phyloP scores from a whole-genome alignment of 2,797 vertebrate genomes.

The Miichthys miiuy region DNA sequence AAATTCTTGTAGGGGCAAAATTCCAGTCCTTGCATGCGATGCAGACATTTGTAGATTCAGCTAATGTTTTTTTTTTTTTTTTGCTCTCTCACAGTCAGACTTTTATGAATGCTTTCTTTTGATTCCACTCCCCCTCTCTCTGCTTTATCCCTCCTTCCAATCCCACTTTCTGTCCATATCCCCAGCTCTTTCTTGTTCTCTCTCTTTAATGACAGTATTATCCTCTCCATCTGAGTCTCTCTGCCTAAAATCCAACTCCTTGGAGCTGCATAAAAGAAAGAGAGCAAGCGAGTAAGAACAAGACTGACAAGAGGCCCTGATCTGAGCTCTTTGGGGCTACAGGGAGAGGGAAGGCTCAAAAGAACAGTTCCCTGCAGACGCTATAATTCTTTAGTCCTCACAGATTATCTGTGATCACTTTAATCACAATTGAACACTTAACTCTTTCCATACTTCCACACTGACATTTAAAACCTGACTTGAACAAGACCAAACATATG shows the following conservation, averaged over 20 bases:
- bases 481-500: not conserved
- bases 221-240: constrained; percentile 67
- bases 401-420: constrained; percentile 13
- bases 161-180: constrained; percentile 49
- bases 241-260: constrained; percentile 61
- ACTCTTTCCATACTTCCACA: not conserved
- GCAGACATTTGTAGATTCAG: constrained; percentile 51
- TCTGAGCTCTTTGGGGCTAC: constrained; percentile 35
- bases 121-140: constrained; percentile 36
- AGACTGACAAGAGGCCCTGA: constrained; percentile 37
- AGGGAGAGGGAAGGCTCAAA: constrained; percentile 13
- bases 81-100: constrained; percentile 41
- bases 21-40: constrained; percentile 29
- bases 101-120: constrained; percentile 62
- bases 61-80: constrained; percentile 24
- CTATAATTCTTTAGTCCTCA: not conserved
- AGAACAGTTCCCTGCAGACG: constrained; percentile 2
- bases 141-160: constrained; percentile 44
- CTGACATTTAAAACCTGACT: not conserved
- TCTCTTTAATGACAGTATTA: constrained; percentile 73
- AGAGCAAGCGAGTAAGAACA: constrained; percentile 3
- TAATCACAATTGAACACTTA: not conserved
- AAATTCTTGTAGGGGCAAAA: constrained; percentile 36
- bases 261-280: constrained; percentile 35
- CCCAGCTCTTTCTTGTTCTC: constrained; percentile 39